Evolutionary conservation across 2,888 invertebrate genomes (phyloP).

Genomic region (Uropetala carovei): DNA sequence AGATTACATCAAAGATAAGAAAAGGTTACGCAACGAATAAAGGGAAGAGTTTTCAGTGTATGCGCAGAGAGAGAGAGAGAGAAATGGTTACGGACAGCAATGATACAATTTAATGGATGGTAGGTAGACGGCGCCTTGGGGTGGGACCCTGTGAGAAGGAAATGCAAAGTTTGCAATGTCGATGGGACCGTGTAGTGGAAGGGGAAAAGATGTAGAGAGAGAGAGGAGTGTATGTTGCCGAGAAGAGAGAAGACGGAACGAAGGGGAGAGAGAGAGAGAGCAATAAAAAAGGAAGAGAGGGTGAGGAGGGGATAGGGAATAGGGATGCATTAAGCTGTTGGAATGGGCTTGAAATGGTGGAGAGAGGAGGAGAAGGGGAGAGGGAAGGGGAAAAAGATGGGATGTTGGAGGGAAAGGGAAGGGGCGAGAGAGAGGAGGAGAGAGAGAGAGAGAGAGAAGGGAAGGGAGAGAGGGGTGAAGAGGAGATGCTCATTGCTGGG

Average conservation of each 20-base stretch:
- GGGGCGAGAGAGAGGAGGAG: neutral
- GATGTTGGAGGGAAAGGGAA: neutral
- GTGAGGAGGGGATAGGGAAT: neutral
- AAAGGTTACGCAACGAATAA: no score
- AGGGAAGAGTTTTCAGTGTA: neutral
- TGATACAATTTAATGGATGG: neutral
- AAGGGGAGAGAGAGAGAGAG: neutral
- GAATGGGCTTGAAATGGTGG: neutral
- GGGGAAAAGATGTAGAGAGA: no score
- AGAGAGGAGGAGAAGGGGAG: no score
- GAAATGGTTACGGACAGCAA: neutral
- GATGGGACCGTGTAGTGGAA: no score
- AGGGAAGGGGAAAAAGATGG: neutral
- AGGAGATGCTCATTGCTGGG: neutral
- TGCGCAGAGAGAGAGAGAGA: neutral
- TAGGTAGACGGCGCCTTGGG: neutral
- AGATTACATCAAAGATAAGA: no score
- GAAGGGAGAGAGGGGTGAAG: neutral
- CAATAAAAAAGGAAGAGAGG: neutral
- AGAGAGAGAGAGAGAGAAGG: neutral
- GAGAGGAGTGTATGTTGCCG: no score
- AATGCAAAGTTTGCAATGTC: neutral
- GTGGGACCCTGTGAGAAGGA: neutral
- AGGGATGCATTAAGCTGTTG: conserved; percentile 25
- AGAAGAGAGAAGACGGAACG: no score